Percentiles rank a stretch among this genome's conserved stretches.
phyloP scores from a whole-genome alignment of 2,113 vertebrate species.

The Chrysochloris asiatica region DNA sequence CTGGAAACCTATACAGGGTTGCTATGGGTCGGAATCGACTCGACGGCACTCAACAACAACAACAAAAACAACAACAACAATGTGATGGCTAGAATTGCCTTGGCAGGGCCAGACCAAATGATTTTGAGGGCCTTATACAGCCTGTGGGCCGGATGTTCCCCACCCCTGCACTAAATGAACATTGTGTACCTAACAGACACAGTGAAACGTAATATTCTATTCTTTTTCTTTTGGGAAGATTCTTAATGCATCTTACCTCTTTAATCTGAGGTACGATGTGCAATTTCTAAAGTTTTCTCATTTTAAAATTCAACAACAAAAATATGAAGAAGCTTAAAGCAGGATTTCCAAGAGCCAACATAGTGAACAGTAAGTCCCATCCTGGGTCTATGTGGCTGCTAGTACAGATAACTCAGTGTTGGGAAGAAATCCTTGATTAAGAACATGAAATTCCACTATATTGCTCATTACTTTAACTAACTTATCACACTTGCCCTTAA shows the following conservation, averaged over 20 bases:
- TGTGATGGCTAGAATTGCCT: too few relatives aligned
- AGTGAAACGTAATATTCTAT: neutral
- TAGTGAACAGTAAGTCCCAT: neutral
- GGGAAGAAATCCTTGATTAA: slow-evolving; percentile 46
- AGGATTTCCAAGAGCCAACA: slow-evolving; percentile 30
- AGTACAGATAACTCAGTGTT: neutral
- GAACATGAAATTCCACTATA: neutral
- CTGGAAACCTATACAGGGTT: too few relatives aligned
- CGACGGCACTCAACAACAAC: too few relatives aligned
- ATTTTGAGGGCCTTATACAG: too few relatives aligned
- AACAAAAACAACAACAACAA: too few relatives aligned
- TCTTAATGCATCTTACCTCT: slow-evolving; percentile 52
- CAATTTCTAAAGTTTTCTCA: slow-evolving; percentile 21
- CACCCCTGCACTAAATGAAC: too few relatives aligned
- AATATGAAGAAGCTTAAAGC: slow-evolving; percentile 9
- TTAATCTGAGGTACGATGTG: slow-evolving; percentile 6
- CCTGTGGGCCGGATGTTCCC: too few relatives aligned
- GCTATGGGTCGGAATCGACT: too few relatives aligned
- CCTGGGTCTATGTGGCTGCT: neutral
- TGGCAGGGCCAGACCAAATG: too few relatives aligned
- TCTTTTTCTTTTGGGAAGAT: neutral
- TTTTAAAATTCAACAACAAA: slow-evolving; percentile 48
- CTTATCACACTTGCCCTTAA: slow-evolving; percentile 13
- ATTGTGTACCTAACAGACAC: too few relatives aligned
- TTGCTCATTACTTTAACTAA: slow-evolving; percentile 49